Conservation (phyloP, 2,113 vertebrate species). For the Hippolais icterina region DNA sequence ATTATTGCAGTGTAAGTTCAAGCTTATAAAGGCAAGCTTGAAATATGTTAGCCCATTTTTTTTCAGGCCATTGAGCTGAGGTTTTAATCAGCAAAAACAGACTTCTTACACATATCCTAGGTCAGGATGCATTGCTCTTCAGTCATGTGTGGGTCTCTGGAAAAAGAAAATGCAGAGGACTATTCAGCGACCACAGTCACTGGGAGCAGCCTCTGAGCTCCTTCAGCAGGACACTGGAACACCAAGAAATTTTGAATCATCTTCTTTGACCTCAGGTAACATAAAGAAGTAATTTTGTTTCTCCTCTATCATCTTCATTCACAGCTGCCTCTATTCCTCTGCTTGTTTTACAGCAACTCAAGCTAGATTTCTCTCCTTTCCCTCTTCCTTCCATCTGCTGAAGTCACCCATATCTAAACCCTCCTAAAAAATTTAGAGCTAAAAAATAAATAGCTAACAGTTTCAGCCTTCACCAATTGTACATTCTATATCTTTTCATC, state of each 20-base stretch:
- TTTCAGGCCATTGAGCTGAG: not conserved
- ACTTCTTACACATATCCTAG: not conserved
- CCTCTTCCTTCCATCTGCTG: not conserved
- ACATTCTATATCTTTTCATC: not conserved
- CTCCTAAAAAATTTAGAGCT: not conserved
- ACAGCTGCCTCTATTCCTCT: not conserved
- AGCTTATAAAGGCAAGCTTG: not conserved
- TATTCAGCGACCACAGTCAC: fast-evolving
- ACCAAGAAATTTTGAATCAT: not conserved
- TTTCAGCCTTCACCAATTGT: not conserved
- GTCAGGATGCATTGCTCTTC: fast-evolving
- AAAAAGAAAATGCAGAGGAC: not conserved
- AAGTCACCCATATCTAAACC: not conserved
- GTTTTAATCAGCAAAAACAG: not conserved
- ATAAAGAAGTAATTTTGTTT: not conserved
- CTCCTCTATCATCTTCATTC: not conserved
- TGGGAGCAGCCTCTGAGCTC: not conserved
- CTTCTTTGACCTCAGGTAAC: not conserved
- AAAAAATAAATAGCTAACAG: not conserved
- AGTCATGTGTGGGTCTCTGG: fast-evolving
- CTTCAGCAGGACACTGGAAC: not conserved
- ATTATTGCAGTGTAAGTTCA: not conserved
- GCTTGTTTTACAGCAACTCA: not conserved
- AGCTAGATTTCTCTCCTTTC: not conserved
- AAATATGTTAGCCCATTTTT: not conserved